A percentile compares a stretch with the other conserved stretches of the same genome.
These are phyloP conservation scores for Setipinna tenuifilis DNA, from an alignment of 2,797 vertebrate species.

Conservation along the genomic window DNA sequence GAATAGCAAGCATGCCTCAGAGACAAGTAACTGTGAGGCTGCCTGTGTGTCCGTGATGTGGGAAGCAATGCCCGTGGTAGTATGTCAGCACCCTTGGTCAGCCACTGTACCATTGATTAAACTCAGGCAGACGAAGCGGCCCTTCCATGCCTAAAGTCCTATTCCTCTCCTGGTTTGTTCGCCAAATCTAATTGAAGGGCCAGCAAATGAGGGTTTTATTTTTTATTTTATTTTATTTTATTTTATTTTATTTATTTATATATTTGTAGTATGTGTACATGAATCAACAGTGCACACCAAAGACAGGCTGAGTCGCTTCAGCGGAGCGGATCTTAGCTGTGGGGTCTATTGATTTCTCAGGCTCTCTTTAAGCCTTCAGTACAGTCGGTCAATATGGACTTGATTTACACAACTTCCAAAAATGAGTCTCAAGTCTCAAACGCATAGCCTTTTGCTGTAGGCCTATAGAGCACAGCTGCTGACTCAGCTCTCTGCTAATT, in stretches of 20 bases:
- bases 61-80: too few relatives aligned
- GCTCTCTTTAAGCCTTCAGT: conserved; percentile 56
- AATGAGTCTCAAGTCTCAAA: conserved; percentile 47
- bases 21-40: too few relatives aligned
- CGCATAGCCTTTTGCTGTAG: conserved; percentile 49
- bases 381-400: conserved; percentile 64
- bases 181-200: conserved; percentile 22
- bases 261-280: conserved; percentile 42
- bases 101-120: not conserved
- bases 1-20: too few relatives aligned
- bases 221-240: conserved; percentile 29
- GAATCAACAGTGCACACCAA: conserved; percentile 56
- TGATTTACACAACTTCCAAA: conserved; percentile 64
- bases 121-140: not conserved
- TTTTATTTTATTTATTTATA: not conserved
- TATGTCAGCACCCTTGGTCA: not conserved
- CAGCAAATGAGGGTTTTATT: conserved; percentile 19
- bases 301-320: conserved; percentile 53
- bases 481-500: conserved; percentile 54
- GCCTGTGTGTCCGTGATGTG: too few relatives aligned
- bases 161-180: not conserved
- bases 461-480: conserved; percentile 27
- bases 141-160: not conserved
- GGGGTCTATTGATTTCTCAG: conserved; percentile 62
- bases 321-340: conserved; percentile 54